These are phyloP conservation scores for Delia radicum DNA, from an alignment of 1,140 invertebrate genomes.

Conservation along the genomic window DNA sequence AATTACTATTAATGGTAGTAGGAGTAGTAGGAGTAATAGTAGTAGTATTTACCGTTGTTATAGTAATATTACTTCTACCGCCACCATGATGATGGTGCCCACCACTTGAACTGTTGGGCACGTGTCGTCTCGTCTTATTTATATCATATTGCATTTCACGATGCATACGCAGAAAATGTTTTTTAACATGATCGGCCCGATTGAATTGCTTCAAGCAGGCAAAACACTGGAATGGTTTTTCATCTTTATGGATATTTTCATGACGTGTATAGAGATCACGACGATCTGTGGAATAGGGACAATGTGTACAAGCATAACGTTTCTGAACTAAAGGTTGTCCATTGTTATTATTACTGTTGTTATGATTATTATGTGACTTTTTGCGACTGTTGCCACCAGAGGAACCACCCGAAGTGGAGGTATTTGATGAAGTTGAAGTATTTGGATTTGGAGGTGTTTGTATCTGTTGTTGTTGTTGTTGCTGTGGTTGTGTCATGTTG, in stretches of 20 bases:
- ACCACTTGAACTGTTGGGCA: conserved; percentile 32
- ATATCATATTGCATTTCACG: conserved; percentile 81
- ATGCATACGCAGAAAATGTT: conserved; percentile 89
- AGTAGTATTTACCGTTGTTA: conserved; percentile 31
- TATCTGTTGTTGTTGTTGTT: conserved; percentile 36
- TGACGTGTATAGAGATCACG: conserved; percentile 92
- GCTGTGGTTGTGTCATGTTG: conserved; percentile 22
- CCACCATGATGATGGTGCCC: conserved; percentile 48
- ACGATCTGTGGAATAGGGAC: conserved; percentile 87
- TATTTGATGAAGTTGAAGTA: neutral
- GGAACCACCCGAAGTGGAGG: conserved; percentile 36
- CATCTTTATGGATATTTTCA: conserved; percentile 92
- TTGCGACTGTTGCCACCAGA: conserved; percentile 42
- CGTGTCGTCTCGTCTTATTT: conserved; percentile 66
- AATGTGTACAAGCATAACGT: conserved; percentile 80
- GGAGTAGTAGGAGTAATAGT: neutral
- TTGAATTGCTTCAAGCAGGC: conserved; percentile 90
- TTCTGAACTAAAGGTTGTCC: conserved; percentile 59
- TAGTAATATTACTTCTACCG: conserved; percentile 50
- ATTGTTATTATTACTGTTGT: conserved; percentile 29
- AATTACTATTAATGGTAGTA: conserved; percentile 20
- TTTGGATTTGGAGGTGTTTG: conserved; percentile 39
- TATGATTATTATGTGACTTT: conserved; percentile 39
- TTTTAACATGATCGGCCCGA: conserved; percentile 92
- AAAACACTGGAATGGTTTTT: conserved; percentile 92